These are phyloP conservation scores for Balearica regulorum DNA, from an alignment of 2,797 vertebrate genomes.

Conservation along the genomic window DNA sequence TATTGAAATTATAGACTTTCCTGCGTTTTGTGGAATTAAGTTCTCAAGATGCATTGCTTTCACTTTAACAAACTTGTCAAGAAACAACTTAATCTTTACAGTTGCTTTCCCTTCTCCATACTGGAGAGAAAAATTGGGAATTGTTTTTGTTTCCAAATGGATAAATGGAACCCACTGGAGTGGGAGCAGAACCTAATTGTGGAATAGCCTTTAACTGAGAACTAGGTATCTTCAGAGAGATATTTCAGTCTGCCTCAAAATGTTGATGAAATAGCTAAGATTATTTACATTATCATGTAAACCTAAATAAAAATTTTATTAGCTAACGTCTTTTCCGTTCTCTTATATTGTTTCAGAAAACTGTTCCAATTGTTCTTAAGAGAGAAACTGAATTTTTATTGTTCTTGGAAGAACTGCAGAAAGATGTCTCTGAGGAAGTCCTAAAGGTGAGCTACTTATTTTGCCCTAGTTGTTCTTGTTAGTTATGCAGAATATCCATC, in stretches of 20 bases:
- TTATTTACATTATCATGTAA: background rate
- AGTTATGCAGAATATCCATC: background rate
- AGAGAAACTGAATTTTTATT: constrained; percentile 89
- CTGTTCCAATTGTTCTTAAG: constrained; percentile 66
- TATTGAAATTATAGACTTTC: background rate
- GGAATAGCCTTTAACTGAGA: background rate
- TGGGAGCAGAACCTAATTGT: background rate
- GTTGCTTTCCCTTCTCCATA: background rate
- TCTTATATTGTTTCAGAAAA: constrained; percentile 61
- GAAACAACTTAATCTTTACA: background rate
- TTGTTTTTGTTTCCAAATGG: background rate
- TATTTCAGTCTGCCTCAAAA: background rate
- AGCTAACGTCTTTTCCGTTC: background rate
- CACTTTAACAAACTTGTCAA: background rate
- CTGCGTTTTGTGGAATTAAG: background rate
- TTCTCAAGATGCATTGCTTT: background rate
- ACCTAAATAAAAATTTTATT: background rate
- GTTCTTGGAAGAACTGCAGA: constrained; percentile 87
- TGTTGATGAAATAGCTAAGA: background rate
- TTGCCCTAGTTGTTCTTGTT: background rate
- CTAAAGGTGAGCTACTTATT: constrained; percentile 78
- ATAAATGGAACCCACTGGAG: background rate
- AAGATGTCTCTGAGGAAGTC: constrained; percentile 75
- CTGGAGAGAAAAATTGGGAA: background rate
- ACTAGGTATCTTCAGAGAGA: background rate